phyloP scores from a whole-genome alignment of 2,888 invertebrate species.

The Drosophila prolongata region DNA sequence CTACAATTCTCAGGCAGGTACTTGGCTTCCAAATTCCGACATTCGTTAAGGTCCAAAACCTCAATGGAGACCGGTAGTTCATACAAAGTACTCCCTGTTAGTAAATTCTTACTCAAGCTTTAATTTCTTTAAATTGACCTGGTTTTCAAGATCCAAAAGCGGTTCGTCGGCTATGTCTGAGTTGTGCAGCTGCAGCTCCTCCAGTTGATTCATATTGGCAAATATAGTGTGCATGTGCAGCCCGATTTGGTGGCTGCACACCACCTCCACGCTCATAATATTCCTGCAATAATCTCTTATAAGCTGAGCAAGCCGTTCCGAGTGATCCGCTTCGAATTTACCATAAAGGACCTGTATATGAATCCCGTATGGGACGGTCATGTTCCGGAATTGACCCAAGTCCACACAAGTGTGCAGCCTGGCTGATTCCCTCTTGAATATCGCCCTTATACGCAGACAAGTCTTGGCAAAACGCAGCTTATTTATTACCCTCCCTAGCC shows the following conservation, averaged over 20 bases:
- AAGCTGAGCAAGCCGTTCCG: background rate
- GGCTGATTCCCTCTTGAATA: too few relatives aligned
- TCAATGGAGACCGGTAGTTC: background rate
- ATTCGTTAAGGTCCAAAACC: background rate
- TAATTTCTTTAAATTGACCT: background rate
- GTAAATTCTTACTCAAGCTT: background rate
- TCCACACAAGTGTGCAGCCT: conserved; percentile 25
- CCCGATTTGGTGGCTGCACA: background rate
- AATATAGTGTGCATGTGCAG: background rate
- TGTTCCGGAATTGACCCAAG: conserved; percentile 12
- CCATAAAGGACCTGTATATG: conserved; percentile 11
- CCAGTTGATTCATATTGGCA: background rate
- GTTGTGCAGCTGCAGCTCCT: background rate
- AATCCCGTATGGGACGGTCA: conserved; percentile 48
- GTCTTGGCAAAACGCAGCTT: too few relatives aligned
- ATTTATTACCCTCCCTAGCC: too few relatives aligned
- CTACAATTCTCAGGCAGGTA: background rate
- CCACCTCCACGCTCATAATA: background rate
- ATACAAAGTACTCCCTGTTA: background rate
- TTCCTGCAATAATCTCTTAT: background rate
- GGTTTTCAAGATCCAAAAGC: background rate
- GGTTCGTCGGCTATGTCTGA: background rate
- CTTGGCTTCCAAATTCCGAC: background rate
- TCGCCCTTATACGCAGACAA: too few relatives aligned
- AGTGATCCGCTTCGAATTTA: background rate